phyloP scores from a whole-genome alignment of 2,797 vertebrate genomes.

The Malacoctenus gilli region DNA sequence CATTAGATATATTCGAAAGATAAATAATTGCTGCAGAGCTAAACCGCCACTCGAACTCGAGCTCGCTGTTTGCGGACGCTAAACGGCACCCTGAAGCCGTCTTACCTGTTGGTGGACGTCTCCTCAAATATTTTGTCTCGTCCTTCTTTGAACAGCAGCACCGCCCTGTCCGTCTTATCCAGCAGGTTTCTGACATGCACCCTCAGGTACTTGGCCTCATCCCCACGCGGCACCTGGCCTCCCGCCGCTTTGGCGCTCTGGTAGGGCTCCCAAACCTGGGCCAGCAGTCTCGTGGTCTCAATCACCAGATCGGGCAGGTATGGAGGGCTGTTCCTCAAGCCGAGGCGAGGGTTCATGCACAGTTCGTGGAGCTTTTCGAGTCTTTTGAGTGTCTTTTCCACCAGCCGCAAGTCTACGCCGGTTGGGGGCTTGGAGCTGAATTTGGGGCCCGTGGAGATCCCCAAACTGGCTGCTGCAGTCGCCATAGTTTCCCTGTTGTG shows the following conservation, averaged over 20 bases:
- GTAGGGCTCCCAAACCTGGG: conserved; percentile 78
- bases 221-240: conserved; percentile 46
- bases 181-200: conserved; percentile 83
- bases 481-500: conserved; percentile 44
- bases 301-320: conserved; percentile 83
- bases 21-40: not conserved
- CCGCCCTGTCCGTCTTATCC: conserved; percentile 81
- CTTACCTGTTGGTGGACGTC: conserved; percentile 80
- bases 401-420: conserved; percentile 56
- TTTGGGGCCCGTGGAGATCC: conserved; percentile 31
- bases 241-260: conserved; percentile 2
- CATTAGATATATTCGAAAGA: too few relatives aligned
- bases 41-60: not conserved
- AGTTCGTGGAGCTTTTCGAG: conserved; percentile 78
- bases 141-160: conserved; percentile 80
- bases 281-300: conserved; percentile 65
- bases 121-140: conserved; percentile 83
- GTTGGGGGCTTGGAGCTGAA: conserved; percentile 41
- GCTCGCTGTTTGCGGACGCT: not conserved
- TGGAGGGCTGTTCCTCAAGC: conserved; percentile 83
- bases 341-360: conserved; percentile 76
- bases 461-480: conserved; percentile 65
- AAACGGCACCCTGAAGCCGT: not conserved
- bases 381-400: conserved; percentile 77
- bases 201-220: conserved; percentile 79